Evolutionary conservation across 2,888 invertebrate genomes (phyloP), one percentile per base, ranked within the genome.

Genomic region (Dione juno): DNA sequence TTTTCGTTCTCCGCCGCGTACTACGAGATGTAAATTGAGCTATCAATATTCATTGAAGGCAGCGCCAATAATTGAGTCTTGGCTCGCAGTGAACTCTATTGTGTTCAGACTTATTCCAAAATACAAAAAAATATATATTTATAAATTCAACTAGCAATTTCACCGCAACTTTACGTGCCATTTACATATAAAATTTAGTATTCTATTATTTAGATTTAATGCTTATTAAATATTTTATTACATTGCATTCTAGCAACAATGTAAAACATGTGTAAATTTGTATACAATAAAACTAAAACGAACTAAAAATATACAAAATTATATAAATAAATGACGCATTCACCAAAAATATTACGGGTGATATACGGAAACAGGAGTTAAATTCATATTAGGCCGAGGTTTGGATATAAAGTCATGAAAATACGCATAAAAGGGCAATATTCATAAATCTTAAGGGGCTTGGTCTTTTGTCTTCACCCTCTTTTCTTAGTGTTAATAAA

Each of bases 11-110:
- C 78, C 78, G 73, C 77, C 72, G 77, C 74, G 78, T 81, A 78
- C 80, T 77, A 79, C 78, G 82, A 80, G 79, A 89, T 89, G 88
- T 86, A 89, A 89, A 89, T 89, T 78, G 74, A 76, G 74, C 80
- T 78, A 88, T 90, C 86, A 90, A 90, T 90, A 90, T 91, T 90
- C 90, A 91, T 89, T 77, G 84, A 76, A 77, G 70, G 81, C 77
- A 78, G 79, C 85, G 82, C 80, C 84, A 84, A 87, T 89, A 90
- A 88, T 88, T 88, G 88, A 88, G 86, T 85, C 85, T 85, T 84
- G 82, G 84, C 54, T 68, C 45, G 21, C 41, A 52, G 45, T 53
- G 14, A 61, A 48, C 58, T 57, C 16, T 50, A 58, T 21, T 14
- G n/a, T 58, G 43, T 64, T 45, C 61, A 63, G 50, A 50, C 64